Evolutionary conservation across 2,888 invertebrate genomes (phyloP), one percentile per base, ranked within the genome.

Genomic region (Liodrosophila aerea): DNA sequence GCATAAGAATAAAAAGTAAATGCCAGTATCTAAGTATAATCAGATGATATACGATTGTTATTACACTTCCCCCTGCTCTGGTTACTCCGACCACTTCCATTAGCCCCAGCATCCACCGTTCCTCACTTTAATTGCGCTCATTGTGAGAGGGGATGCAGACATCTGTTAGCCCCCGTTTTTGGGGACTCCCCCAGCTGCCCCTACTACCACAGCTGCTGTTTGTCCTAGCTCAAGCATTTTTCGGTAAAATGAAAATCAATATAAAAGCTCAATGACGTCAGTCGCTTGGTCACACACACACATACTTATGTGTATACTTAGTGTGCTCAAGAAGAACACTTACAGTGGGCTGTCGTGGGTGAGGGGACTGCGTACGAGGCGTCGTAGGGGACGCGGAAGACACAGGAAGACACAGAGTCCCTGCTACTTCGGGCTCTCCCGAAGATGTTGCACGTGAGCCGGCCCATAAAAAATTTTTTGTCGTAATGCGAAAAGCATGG

Each of bases 191-290:
- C 22, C 22, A 22, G 5, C 22, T 5, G 22, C 22, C 22, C 22
- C 5, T 22, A 22, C n/a, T 46, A 58, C 39, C 56, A 44, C 57
- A 50, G 22, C 49, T 52, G 44, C 49, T 34, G 63, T 45, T 40
- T 57, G 49, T 57, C 61, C 54, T 56, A 64, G 52, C 70, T 57
- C 57, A 61, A 70, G 40, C 30, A 62, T 67, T 72, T 67, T 80
- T 76, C 41, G 64, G 57, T 62, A 68, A 77, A 65, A 75, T 58
- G 71, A 84, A 87, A 87, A 87, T 87, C 87, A 85, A 87, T 87
- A 86, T 22, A 78, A 87, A 87, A 85, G 87, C 88, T 88, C 84
- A 81, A 86, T 87, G 87, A 87, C 87, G 87, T 87, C 88, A 87
- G 80, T 71, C 64, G 66, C 51, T 64, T 65, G 50, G 58, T 65